A percentile compares a stretch with the other conserved stretches of the same genome.
phyloP scores from a whole-genome alignment of 2,888 invertebrate species.

The Hirtodrosophila duncani region DNA sequence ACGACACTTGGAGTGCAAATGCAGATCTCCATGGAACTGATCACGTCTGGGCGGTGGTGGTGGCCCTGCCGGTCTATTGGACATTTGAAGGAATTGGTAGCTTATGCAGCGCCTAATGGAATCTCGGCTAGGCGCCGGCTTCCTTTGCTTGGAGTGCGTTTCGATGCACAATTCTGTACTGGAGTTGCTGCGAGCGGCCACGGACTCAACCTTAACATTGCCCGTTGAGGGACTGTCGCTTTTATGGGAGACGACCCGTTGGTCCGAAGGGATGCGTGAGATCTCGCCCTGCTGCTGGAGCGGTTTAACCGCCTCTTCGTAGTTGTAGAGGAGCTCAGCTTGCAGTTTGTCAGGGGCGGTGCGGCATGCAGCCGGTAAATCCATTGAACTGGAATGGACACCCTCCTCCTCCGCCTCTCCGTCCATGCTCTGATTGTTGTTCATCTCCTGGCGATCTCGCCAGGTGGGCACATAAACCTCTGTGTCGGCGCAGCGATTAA shows the following conservation, averaged over 20 bases:
- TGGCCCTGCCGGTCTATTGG: slow-evolving; percentile 31
- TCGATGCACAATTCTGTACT: slow-evolving; percentile 65
- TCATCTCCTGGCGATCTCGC: slow-evolving; percentile 72
- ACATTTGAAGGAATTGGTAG: slow-evolving; percentile 79
- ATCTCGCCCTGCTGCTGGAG: slow-evolving; percentile 63
- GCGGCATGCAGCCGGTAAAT: slow-evolving; percentile 79
- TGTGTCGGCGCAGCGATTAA: slow-evolving; percentile 80
- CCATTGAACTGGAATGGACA: slow-evolving; percentile 81
- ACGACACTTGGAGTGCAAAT: slow-evolving; percentile 78
- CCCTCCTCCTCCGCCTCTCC: slow-evolving; percentile 45
- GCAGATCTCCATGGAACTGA: slow-evolving; percentile 31
- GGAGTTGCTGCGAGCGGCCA: slow-evolving; percentile 37
- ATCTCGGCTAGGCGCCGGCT: slow-evolving; percentile 65
- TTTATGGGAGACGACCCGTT: slow-evolving; percentile 71
- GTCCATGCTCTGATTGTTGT: slow-evolving; percentile 71
- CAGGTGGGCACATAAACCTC: slow-evolving; percentile 81
- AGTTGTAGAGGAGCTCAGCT: slow-evolving; percentile 80
- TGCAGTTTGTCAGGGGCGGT: slow-evolving; percentile 80
- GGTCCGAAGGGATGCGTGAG: slow-evolving; percentile 80
- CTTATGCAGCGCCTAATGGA: slow-evolving; percentile 79
- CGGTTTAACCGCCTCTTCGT: slow-evolving; percentile 55
- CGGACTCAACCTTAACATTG: slow-evolving; percentile 17
- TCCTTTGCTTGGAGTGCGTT: slow-evolving; percentile 19
- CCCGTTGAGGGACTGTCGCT: slow-evolving; percentile 43
- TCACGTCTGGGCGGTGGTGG: slow-evolving; percentile 9